Conservation (phyloP, 2,888 invertebrate genomes). For the Horisme vitalbata region DNA sequence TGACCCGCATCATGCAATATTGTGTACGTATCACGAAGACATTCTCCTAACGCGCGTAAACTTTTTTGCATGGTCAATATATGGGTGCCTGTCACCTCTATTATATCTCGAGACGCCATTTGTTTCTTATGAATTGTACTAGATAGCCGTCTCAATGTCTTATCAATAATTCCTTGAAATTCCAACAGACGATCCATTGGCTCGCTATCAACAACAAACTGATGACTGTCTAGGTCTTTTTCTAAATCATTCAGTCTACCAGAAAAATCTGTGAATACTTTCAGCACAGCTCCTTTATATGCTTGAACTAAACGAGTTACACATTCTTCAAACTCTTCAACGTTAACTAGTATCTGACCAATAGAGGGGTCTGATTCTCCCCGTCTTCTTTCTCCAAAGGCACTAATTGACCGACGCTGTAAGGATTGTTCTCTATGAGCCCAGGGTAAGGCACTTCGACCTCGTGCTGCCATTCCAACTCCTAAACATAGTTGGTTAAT, state of each 20-base stretch:
- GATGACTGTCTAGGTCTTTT: slow-evolving; percentile 40
- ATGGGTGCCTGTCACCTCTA: slow-evolving; percentile 42
- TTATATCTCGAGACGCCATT: slow-evolving; percentile 24
- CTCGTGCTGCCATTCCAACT: slow-evolving; percentile 33
- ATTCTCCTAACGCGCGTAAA: slow-evolving; percentile 52
- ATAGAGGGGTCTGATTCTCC: slow-evolving; percentile 25
- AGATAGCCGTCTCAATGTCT: slow-evolving; percentile 38
- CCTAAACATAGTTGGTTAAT: slow-evolving; percentile 59
- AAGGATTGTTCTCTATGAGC: slow-evolving; percentile 28
- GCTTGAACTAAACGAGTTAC: slow-evolving; percentile 49
- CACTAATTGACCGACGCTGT: slow-evolving; percentile 37
- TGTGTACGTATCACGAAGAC: slow-evolving; percentile 56
- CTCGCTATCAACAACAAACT: slow-evolving; percentile 23
- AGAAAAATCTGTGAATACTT: slow-evolving; percentile 49
- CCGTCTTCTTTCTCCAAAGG: slow-evolving; percentile 14
- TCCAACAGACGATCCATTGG: slow-evolving; percentile 30
- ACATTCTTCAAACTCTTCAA: slow-evolving; percentile 47
- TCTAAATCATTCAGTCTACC: slow-evolving; percentile 48
- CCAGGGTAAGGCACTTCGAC: slow-evolving; percentile 42
- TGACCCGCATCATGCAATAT: slow-evolving; percentile 61
- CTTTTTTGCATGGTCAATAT: slow-evolving; percentile 52
- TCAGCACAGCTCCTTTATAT: slow-evolving; percentile 52
- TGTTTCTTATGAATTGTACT: slow-evolving; percentile 27
- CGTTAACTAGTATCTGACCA: slow-evolving; percentile 33
- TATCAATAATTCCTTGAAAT: slow-evolving; percentile 44